phyloP scores from a whole-genome alignment of 2,113 vertebrate genomes.

The Boulengeromyrus knoepffleri region DNA sequence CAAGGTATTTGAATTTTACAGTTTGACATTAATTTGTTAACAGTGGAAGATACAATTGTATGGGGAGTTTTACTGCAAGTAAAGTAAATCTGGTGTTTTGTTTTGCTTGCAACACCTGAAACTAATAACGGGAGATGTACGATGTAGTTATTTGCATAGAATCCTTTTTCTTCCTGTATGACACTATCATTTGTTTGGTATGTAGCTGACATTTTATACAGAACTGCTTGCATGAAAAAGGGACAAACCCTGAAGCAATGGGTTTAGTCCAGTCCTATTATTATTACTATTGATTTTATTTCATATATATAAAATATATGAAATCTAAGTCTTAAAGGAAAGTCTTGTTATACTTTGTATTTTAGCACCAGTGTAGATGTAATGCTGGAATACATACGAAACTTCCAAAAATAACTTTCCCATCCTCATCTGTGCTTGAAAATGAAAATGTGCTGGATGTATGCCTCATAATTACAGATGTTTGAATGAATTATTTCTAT shows the following conservation, averaged over 20 bases:
- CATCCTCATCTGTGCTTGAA: not conserved
- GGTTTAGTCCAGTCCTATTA: not conserved
- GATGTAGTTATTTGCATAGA: not conserved
- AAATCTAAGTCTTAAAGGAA: not conserved
- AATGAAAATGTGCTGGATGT: not conserved
- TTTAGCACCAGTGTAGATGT: not conserved
- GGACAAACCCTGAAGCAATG: not conserved
- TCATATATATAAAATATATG: not conserved
- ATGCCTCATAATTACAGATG: conserved; percentile 1
- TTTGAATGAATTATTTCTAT: not conserved
- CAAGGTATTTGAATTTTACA: not conserved
- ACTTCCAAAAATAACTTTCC: not conserved
- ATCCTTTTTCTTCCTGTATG: not conserved
- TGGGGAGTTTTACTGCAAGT: not conserved
- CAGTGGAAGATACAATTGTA: not conserved
- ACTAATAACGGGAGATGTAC: not conserved
- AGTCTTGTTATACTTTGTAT: not conserved
- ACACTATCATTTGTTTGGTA: not conserved
- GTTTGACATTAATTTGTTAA: not conserved
- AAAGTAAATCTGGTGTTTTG: not conserved
- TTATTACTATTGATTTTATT: not conserved
- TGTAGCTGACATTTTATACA: not conserved
- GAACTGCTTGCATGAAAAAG: not conserved
- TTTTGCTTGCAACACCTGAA: not conserved
- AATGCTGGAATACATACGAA: not conserved